Evolutionary conservation across 2,797 vertebrate genomes (phyloP).

Genomic region (Myotis findleyi): DNA sequence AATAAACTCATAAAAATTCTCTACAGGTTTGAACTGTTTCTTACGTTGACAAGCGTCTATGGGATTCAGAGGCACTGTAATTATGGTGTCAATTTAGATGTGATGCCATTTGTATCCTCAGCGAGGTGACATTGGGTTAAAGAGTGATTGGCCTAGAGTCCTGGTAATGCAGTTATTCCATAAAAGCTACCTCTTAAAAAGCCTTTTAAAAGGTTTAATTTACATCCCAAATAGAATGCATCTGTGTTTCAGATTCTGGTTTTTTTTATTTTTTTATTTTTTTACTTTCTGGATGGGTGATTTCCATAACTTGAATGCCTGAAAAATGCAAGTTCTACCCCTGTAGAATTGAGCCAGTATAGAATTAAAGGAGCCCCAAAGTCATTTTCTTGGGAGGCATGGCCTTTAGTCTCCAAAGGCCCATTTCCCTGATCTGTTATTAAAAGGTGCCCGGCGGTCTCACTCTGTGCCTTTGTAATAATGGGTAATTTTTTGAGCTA

Average conservation of each 20-base stretch:
- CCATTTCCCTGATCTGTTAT: neutral
- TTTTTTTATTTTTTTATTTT: neutral
- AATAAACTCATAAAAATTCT: neutral
- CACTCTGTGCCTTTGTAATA: neutral
- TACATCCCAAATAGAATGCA: slow-evolving; percentile 31
- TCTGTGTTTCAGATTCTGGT: slow-evolving; percentile 25
- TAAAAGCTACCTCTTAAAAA: slow-evolving; percentile 45
- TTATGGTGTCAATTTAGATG: slow-evolving; percentile 27
- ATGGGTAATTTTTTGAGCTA: neutral
- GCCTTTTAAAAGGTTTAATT: slow-evolving; percentile 56
- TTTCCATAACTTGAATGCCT: slow-evolving; percentile 46
- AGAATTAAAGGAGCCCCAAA: neutral
- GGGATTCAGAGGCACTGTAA: neutral
- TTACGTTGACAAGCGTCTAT: neutral
- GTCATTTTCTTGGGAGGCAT: neutral
- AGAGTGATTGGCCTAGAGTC: neutral
- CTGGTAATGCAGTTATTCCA: slow-evolving; percentile 50
- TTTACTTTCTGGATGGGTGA: slow-evolving; percentile 41
- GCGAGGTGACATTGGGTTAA: slow-evolving; percentile 52
- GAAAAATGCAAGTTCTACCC: slow-evolving; percentile 41
- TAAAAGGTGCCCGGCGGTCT: neutral
- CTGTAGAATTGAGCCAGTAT: neutral
- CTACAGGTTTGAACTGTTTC: neutral
- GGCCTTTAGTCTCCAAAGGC: neutral
- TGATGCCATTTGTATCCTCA: neutral